Evolutionary conservation across 2,888 invertebrate genomes (phyloP), one percentile per base, ranked within the genome.

Genomic region (Branchinecta sandiegonensis): DNA sequence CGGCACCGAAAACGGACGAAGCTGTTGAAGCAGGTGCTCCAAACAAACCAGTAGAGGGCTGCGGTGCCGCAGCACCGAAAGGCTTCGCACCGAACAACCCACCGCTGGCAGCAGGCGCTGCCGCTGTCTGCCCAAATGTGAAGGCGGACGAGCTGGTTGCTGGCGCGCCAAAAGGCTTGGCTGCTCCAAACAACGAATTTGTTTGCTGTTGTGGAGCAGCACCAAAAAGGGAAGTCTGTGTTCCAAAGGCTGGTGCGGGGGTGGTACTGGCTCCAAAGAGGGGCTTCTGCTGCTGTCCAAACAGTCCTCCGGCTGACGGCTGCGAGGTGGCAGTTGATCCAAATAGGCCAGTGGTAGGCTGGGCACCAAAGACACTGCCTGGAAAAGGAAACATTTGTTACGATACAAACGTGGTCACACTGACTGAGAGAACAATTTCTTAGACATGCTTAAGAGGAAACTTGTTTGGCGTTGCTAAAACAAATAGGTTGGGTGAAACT

Each of bases 161-260:
- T 48, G 74, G 66, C 17, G 67, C 65, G 47, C 67, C 64, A 13
- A 48, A 67, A n/a, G 67, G 66, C 8, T 64, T 65, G 11, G 65
- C 17, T 9, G 65, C 48, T 65, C 83, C 84, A 77, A 86, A 86
- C 68, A 85, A 77, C 13, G 84, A 80, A 48, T 81, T 78, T n/a
- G 75, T 17, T 50, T 67, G 71, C 48, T 48, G 72, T 68, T 74
- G 74, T 48, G 80, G 81, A 67, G 82, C 82, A 79, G 86, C 86
- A 0, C 85, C 86, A 78, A 90, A 86, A 50, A 88, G 80, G 66
- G 76, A 76, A 8, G 79, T 75, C 46, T 80, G 76, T 67, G 80
- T 76, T 50, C 83, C 82, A 76, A 85, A 85, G 10, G 81, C 82
- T 72, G 69, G 11, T 67, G 68, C 47, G 46, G 70, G 70, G 46